phyloP scores from a whole-genome alignment of 2,797 vertebrate species.

The Sebastes ruberrimus region DNA sequence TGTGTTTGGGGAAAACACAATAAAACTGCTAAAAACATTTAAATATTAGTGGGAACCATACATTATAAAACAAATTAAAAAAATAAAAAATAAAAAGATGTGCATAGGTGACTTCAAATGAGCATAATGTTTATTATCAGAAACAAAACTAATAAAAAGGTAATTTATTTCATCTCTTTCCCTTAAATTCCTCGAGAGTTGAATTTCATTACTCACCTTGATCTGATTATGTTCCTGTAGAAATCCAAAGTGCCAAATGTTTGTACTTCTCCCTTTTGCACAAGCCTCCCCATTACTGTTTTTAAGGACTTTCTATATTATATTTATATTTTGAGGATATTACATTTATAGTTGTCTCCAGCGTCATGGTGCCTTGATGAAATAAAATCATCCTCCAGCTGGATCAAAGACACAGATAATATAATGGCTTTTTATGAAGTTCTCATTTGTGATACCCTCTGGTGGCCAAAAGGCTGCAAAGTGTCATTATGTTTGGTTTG shows the following conservation, averaged over 20 bases:
- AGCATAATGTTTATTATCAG: background rate
- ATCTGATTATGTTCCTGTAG: background rate
- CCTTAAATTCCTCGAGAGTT: background rate
- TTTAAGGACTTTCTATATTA: fast-evolving
- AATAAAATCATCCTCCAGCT: background rate
- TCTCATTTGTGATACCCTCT: constrained; percentile 25
- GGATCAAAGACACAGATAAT: background rate
- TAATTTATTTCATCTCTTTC: background rate
- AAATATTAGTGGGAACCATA: too few species aligned
- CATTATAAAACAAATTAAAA: too few species aligned
- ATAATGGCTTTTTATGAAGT: background rate
- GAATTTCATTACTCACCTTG: background rate
- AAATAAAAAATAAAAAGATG: background rate
- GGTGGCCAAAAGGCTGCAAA: background rate
- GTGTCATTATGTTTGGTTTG: background rate
- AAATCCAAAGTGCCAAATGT: background rate
- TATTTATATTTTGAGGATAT: background rate
- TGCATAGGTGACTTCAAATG: background rate
- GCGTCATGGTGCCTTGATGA: background rate
- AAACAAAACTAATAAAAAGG: background rate
- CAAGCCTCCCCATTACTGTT: background rate
- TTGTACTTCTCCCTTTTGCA: background rate
- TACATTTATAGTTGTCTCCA: background rate
- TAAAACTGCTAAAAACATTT: background rate
- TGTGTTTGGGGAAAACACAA: background rate